Percentiles rank a stretch among this genome's conserved stretches.
phyloP scores from a whole-genome alignment of 2,888 invertebrate genomes.

The Lycaena phlaeas region DNA sequence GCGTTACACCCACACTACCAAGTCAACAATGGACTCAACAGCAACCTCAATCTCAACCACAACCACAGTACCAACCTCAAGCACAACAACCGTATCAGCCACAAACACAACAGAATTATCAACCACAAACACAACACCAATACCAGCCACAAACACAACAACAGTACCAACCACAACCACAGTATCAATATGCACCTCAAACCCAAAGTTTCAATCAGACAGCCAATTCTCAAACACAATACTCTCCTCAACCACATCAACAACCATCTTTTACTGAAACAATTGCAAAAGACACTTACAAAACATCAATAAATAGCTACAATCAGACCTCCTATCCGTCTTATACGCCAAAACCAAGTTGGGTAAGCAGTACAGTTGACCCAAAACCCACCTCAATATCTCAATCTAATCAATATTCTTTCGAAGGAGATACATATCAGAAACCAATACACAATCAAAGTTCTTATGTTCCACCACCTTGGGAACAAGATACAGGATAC shows the following conservation, averaged over 20 bases:
- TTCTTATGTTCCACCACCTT: conserved; percentile 62
- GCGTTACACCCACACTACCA: not conserved
- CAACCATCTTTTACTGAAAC: conserved; percentile 39
- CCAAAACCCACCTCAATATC: conserved; percentile 26
- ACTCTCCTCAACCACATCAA: conserved; percentile 22
- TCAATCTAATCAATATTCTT: conserved; percentile 40
- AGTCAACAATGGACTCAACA: conserved; percentile 30
- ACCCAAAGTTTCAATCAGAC: conserved; percentile 22
- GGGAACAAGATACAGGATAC: conserved; percentile 59
- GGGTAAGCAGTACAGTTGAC: conserved; percentile 33
- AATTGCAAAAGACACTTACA: no score
- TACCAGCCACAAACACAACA: conserved; percentile 21
- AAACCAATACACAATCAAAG: conserved; percentile 46
- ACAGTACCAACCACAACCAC: conserved; percentile 16
- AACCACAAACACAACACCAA: conserved; percentile 23
- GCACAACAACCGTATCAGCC: conserved; percentile 18
- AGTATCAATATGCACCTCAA: conserved; percentile 17
- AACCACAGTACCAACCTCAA: conserved; percentile 23
- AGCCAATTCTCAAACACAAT: conserved; percentile 15
- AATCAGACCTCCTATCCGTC: conserved; percentile 33
- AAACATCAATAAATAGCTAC: conserved; percentile 29
- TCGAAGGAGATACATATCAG: conserved; percentile 41
- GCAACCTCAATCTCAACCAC: conserved; percentile 20
- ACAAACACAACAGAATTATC: conserved; percentile 16
- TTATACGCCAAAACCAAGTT: conserved; percentile 47